Evolutionary conservation across 1,140 invertebrate genomes (phyloP), one percentile per base, ranked within the genome.

Genomic region (Hyphantria cunea): DNA sequence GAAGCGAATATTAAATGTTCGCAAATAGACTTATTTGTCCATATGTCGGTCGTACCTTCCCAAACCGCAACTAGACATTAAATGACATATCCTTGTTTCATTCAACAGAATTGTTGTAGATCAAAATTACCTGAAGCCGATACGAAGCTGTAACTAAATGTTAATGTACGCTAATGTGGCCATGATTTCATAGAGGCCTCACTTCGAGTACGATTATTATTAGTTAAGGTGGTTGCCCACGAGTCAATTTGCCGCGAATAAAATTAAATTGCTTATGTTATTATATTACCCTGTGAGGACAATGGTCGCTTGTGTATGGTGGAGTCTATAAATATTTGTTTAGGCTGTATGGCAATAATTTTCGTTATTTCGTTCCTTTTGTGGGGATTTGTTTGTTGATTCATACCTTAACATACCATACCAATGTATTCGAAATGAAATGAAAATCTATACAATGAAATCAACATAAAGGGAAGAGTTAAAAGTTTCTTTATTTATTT

Each of bases 1-100:
- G 72, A 76, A 77, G 74, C 76, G 75, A 80, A 80, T 83, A 84
- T 84, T 78, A 83, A 83, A 84, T 80, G 80, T 82, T 78, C 66
- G 64, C 74, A 83, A 84, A 83, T 80, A 84, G 71, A 78, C 68
- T 74, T 84, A 80, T 83, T 86, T 80, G 76, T 71, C 73, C 67
- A 65, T 74, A 58, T 76, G 72, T 72, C 71, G 55, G 34, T 15
- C 45, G 55, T 66, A 45, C 64, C 58, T 59, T 62, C 56, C 61
- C 60, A 37, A 42, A 59, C 69, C 69, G 48, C 65, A 72, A 56
- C 59, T 67, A 55, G 42, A 71, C 67, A 69, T 76, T 79, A 74
- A 79, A 73, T 71, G 72, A 67, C 65, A 71, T 62, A 69, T 64
- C 44, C 54, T 49, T 13, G 51, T 51, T 65, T 51, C 58, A 32